Conservation (phyloP, 2,113 vertebrate genomes). For the Hymenochirus boettgeri region DNA sequence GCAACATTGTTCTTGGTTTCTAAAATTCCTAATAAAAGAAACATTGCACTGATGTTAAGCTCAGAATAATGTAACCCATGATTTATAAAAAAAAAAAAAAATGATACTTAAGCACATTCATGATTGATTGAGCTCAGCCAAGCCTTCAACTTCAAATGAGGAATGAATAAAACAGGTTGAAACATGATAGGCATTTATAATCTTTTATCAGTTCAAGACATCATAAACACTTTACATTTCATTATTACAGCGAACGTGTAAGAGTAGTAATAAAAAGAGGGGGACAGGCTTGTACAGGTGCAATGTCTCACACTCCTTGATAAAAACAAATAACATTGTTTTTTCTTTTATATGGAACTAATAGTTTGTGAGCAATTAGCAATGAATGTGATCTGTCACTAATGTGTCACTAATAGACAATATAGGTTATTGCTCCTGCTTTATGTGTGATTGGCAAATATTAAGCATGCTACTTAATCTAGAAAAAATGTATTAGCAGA, state of each 20-base stretch:
- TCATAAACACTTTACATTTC: slow-evolving; percentile 10
- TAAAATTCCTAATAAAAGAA: no score
- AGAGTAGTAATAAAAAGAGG: not conserved
- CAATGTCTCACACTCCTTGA: slow-evolving; percentile 8
- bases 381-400: not conserved
- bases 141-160: slow-evolving; percentile 16
- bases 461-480: no score
- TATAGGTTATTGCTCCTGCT: no score
- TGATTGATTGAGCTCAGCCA: not conserved
- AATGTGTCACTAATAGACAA: not conserved
- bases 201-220: slow-evolving; percentile 23
- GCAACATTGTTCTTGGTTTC: no score
- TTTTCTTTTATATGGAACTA: not conserved
- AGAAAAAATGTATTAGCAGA: no score
- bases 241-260: slow-evolving; percentile 11
- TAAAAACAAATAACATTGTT: slow-evolving; percentile 7
- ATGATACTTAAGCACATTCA: not conserved
- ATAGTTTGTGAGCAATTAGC: not conserved
- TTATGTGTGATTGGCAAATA: no score
- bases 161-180: slow-evolving; percentile 32
- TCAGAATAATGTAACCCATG: no score
- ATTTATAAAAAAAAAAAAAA: no score
- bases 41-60: no score
- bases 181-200: slow-evolving; percentile 24
- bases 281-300: slow-evolving; percentile 18